Evolutionary conservation across 2,113 vertebrate species (phyloP).

Genomic region (Glaucidium brasilianum): DNA sequence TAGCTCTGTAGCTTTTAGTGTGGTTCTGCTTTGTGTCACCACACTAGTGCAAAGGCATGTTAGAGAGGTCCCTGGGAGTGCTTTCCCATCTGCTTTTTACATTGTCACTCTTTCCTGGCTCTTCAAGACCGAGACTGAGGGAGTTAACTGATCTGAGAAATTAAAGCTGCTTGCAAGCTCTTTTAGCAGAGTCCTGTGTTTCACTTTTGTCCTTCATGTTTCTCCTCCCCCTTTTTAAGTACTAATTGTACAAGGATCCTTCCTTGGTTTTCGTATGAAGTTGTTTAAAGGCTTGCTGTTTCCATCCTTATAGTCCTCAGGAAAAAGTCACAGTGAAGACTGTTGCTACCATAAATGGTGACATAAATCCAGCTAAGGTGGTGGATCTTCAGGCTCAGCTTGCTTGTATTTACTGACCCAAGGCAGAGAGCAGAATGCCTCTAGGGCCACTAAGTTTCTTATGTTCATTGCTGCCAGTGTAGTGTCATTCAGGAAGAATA

Average conservation of each 20-base stretch:
- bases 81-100: not conserved
- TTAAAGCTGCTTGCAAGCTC: not conserved
- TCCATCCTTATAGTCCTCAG: not conserved
- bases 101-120: not conserved
- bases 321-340: not conserved
- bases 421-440: not conserved
- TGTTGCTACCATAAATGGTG: constrained; percentile 38
- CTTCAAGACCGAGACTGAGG: not conserved
- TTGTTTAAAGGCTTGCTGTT: not conserved
- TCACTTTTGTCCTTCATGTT: not conserved
- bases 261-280: not conserved
- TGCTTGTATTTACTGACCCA: not conserved
- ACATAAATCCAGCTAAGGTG: not conserved
- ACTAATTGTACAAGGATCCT: not conserved
- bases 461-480: not conserved
- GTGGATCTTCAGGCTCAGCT: not conserved
- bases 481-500: not conserved
- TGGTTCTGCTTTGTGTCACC: not conserved
- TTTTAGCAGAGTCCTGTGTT: not conserved
- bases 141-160: not conserved
- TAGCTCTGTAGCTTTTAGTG: not conserved
- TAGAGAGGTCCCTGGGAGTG: not conserved
- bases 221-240: not conserved
- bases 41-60: not conserved
- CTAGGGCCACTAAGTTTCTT: not conserved